Percentiles rank a stretch among this genome's conserved stretches.
Evolutionary conservation across 2,113 vertebrate species (phyloP).

Genomic region (Macrotus californicus): DNA sequence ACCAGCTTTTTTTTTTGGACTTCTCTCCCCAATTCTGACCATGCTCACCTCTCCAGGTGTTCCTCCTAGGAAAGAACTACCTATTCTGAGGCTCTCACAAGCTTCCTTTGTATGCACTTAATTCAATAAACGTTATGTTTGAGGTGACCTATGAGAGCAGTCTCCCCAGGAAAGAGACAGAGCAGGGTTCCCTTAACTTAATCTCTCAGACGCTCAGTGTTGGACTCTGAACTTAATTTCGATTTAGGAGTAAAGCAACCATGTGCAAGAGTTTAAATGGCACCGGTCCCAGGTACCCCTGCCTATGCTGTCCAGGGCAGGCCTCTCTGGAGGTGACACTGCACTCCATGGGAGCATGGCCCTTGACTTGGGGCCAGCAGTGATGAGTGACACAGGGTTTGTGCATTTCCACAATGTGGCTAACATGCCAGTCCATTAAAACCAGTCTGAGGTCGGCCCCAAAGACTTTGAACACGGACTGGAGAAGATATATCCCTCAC

Average conservation of each 20-base stretch:
- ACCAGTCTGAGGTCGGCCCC: background rate
- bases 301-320: background rate
- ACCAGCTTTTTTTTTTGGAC: background rate
- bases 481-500: background rate
- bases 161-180: background rate
- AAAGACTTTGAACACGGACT: background rate
- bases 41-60: background rate
- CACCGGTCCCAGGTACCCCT: background rate
- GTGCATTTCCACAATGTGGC: background rate
- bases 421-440: background rate
- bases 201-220: background rate
- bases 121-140: background rate
- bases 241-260: background rate
- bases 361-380: background rate
- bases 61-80: background rate
- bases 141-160: background rate
- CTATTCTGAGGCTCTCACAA: background rate
- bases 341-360: background rate
- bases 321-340: background rate
- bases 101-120: background rate
- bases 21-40: background rate
- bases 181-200: background rate
- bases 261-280: background rate
- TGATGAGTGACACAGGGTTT: background rate
- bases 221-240: background rate